phyloP scores from a whole-genome alignment of 2,113 vertebrate genomes.

The Alosa alosa region DNA sequence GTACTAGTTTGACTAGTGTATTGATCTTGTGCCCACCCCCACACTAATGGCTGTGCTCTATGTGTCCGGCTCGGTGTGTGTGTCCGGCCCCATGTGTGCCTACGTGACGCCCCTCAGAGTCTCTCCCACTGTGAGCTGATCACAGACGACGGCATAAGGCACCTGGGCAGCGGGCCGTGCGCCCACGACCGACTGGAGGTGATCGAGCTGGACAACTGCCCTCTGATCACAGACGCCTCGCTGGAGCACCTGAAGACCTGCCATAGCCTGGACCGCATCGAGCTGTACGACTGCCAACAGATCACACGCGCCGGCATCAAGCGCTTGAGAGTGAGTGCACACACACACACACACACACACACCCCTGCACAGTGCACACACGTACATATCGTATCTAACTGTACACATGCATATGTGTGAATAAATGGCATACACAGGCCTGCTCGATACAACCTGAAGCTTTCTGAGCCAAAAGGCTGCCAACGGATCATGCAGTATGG shows the following conservation, averaged over 20 bases:
- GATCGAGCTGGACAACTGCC: constrained; percentile 98
- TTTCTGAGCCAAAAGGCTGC: neutral
- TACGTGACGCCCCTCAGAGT: constrained; percentile 69
- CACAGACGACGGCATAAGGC: constrained; percentile 95
- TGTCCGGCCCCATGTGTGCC: too few species aligned
- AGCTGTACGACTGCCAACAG: constrained; percentile 98
- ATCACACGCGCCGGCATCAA: constrained; percentile 97
- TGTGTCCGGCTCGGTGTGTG: neutral
- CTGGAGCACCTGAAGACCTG: constrained; percentile 98
- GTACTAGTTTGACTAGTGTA: neutral
- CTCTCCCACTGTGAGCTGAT: constrained; percentile 98
- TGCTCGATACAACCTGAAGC: neutral
- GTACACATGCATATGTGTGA: neutral
- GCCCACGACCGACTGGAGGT: constrained; percentile 95
- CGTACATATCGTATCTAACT: neutral
- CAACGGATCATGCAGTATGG: neutral
- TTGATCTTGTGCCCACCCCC: neutral
- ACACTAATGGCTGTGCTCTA: neutral
- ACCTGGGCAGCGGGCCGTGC: constrained; percentile 93
- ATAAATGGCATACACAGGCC: neutral
- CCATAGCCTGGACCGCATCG: constrained; percentile 95
- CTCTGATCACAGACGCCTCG: constrained; percentile 94
- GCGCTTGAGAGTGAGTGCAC: constrained; percentile 86
- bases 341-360: neutral
- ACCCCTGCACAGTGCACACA: neutral